These are phyloP conservation scores for Eunapius fragilis DNA, from an alignment of 37 sponge, comb jelly and placozoan species.

Conservation along the genomic window DNA sequence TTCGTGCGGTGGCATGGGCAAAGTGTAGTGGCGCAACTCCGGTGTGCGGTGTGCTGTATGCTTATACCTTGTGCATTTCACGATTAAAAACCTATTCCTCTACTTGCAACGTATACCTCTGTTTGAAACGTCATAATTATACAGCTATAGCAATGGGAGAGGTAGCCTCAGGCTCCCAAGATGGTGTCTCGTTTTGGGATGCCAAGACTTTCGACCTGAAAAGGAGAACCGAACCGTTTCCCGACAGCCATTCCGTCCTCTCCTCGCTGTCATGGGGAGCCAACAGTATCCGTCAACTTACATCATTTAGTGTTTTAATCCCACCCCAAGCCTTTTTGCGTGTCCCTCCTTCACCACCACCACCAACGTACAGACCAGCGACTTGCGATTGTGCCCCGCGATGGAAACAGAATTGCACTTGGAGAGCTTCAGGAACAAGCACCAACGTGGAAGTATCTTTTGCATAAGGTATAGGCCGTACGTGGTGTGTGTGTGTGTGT, in stretches of 20 bases:
- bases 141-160: conserved; percentile 15
- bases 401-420: conserved; percentile 40
- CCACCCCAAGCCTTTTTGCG: not conserved
- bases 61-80: too few species aligned
- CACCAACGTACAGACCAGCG: conserved; percentile 21
- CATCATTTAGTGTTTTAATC: not conserved
- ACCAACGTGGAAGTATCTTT: conserved; percentile 31
- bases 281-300: conserved; percentile 48
- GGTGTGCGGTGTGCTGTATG: too few species aligned
- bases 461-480: conserved; percentile 13
- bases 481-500: not conserved
- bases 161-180: conserved; percentile 36
- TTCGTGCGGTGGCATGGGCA: too few species aligned
- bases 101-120: too few species aligned
- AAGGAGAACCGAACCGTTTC: conserved; percentile 44
- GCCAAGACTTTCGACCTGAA: conserved; percentile 22
- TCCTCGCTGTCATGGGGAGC: conserved; percentile 46
- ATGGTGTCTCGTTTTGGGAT: conserved; percentile 56
- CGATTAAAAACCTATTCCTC: too few species aligned
- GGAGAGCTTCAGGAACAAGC: conserved; percentile 27
- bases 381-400: conserved; percentile 41
- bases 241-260: conserved; percentile 7
- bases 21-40: too few species aligned
- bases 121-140: not conserved
- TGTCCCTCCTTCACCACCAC: not conserved